These are phyloP conservation scores for Alloplasta piceator DNA, from an alignment of 2,888 invertebrate species.

Conservation along the genomic window DNA sequence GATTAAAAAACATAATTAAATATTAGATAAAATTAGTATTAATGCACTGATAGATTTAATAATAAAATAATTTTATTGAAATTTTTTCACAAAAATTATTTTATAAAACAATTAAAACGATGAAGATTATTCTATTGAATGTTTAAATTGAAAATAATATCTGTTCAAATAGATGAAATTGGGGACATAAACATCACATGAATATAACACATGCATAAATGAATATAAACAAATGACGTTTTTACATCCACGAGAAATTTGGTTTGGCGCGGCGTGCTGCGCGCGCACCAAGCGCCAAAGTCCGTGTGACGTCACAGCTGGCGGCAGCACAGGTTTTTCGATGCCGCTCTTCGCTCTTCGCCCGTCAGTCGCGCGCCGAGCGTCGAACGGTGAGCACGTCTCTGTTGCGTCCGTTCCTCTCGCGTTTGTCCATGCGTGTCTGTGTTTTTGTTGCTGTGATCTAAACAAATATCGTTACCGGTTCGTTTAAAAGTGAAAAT, in stretches of 20 bases:
- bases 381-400: slow-evolving; percentile 74
- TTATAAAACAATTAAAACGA: too few relatives aligned
- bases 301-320: slow-evolving; percentile 76
- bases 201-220: too few relatives aligned
- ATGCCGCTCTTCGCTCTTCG: slow-evolving; percentile 67
- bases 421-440: slow-evolving; percentile 26
- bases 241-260: not conserved
- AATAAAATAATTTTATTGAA: too few relatives aligned
- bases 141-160: too few relatives aligned
- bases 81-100: too few relatives aligned
- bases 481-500: not conserved
- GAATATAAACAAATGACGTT: too few relatives aligned
- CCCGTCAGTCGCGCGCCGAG: slow-evolving; percentile 80
- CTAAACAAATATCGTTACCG: not conserved
- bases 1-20: too few relatives aligned
- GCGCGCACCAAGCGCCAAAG: slow-evolving; percentile 17
- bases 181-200: too few relatives aligned
- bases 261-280: slow-evolving; percentile 45
- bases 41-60: too few relatives aligned
- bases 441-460: slow-evolving; percentile 6
- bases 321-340: slow-evolving; percentile 71
- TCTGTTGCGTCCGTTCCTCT: slow-evolving; percentile 52
- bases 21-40: too few relatives aligned
- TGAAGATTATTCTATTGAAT: too few relatives aligned
- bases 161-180: too few relatives aligned